Base-by-base conservation (phyloP, 2,888 invertebrate genomes). In the Tetragonisca angustula region DNA sequence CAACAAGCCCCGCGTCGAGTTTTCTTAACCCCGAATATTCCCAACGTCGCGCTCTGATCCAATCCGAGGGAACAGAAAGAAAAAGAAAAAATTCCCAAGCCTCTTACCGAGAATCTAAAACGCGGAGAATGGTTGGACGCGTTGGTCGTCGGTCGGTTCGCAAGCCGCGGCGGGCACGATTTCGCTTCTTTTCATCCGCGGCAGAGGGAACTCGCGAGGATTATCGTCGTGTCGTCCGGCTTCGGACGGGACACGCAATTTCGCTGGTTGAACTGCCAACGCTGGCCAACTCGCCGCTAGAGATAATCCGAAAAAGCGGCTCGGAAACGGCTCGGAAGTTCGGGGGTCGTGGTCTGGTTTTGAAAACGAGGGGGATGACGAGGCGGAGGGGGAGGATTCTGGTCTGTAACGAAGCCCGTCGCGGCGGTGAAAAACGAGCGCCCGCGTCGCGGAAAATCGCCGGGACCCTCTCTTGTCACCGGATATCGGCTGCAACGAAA, bases 201-300 rank as follows among this genome's bases (percentile, higher is more conserved):
- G 19, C 59, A 27, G 78, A 62, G 67, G 64, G 15, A 62, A 19
- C 32, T 75, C 72, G 36, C 19, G 76, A 78, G 81, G 88, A 89
- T 90, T 89, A 90, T 87, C 84, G 87, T 86, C 83, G 86, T 81
- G 86, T 88, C 83, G 90, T 90, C 88, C 81, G 85, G 88, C 85
- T 90, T 87, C 91, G 62, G 65, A 79, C 72, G 67, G 62, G 65
- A 79, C 72, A 68, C 78, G 86, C 86, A 89, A 90, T 90, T 91
- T 85, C 84, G 76, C 32, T 54, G 56, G 32, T 32, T 32, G 61
- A 73, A 75, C 67, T 76, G 79, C 67, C 76, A 27, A 27, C 71
- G 79, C 64, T 43, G 80, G 80, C 59, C 79, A 84, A 86, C 84
- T 87, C 85, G 71, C 19, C 50, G 65, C 43, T 43, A 43, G 72